phyloP scores from a whole-genome alignment of 2,888 invertebrate genomes.

The Capitulum mitella region DNA sequence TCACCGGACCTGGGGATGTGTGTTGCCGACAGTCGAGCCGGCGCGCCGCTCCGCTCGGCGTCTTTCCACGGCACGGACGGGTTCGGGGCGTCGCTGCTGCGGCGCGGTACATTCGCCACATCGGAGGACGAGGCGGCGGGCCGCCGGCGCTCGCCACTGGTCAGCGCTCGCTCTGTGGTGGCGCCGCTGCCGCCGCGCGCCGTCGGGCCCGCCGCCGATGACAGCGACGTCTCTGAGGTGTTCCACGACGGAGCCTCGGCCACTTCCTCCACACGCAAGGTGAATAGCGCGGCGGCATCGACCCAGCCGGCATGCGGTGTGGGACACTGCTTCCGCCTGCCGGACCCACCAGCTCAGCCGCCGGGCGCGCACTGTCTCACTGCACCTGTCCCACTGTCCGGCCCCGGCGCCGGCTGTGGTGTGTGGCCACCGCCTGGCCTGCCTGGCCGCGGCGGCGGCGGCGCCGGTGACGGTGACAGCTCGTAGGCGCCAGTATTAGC shows the following conservation, averaged over 20 bases:
- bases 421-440: no score
- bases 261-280: neutral
- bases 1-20: no score
- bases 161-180: neutral
- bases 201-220: neutral
- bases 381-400: no score
- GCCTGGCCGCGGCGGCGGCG: no score
- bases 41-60: constrained; percentile 46
- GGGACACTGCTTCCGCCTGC: no score
- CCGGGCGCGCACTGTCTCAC: no score
- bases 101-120: neutral
- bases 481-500: no score
- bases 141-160: constrained; percentile 4
- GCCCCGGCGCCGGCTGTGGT: no score
- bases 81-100: constrained; percentile 29
- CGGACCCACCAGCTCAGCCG: no score
- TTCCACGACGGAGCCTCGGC: constrained; percentile 7
- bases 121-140: constrained; percentile 31
- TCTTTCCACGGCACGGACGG: constrained; percentile 47
- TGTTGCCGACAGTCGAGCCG: neutral
- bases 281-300: no score
- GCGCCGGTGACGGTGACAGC: no score
- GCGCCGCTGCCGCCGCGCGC: neutral
- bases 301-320: neutral
- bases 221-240: constrained; percentile 8